phyloP scores from a whole-genome alignment of 2,113 vertebrate species.

The Forbesichthys papilliferus region DNA sequence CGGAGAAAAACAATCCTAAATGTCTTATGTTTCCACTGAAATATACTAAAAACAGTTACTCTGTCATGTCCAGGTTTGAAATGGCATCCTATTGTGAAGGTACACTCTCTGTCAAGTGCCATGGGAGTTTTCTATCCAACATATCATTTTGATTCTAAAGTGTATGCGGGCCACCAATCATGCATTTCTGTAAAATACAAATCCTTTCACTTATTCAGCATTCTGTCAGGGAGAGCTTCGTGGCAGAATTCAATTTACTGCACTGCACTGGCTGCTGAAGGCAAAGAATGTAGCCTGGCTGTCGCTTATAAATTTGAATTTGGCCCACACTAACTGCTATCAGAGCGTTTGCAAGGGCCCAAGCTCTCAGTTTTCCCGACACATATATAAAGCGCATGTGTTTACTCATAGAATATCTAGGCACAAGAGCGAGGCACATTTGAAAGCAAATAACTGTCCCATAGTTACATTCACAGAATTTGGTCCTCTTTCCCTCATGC shows the following conservation, averaged over 20 bases:
- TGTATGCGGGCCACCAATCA: constrained; percentile 60
- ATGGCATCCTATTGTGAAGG: constrained; percentile 44
- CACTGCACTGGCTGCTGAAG: constrained; percentile 67
- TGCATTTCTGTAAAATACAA: constrained; percentile 71
- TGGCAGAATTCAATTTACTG: constrained; percentile 75
- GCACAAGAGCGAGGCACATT: constrained; percentile 28
- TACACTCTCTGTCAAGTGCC: constrained; percentile 62
- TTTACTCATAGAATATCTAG: constrained; percentile 27
- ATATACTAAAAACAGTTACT: constrained; percentile 33
- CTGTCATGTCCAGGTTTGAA: constrained; percentile 46
- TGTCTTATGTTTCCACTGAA: constrained; percentile 24
- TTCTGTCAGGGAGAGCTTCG: constrained; percentile 71
- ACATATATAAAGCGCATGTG: constrained; percentile 27
- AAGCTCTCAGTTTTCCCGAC: constrained; percentile 12
- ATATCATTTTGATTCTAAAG: constrained; percentile 67
- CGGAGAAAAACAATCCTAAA: constrained; percentile 13
- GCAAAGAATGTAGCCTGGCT: constrained; percentile 65
- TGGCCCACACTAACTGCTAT: constrained; percentile 60
- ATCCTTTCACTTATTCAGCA: constrained; percentile 75
- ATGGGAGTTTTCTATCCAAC: constrained; percentile 55
- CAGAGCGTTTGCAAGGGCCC: constrained; percentile 55
- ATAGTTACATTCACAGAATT: constrained; percentile 52
- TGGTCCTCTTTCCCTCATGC: constrained; percentile 42
- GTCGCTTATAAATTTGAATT: constrained; percentile 75
- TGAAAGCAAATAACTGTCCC: constrained; percentile 47